These are phyloP conservation scores for Atta texana DNA, from an alignment of 1,140 invertebrate genomes.

Conservation along the genomic window DNA sequence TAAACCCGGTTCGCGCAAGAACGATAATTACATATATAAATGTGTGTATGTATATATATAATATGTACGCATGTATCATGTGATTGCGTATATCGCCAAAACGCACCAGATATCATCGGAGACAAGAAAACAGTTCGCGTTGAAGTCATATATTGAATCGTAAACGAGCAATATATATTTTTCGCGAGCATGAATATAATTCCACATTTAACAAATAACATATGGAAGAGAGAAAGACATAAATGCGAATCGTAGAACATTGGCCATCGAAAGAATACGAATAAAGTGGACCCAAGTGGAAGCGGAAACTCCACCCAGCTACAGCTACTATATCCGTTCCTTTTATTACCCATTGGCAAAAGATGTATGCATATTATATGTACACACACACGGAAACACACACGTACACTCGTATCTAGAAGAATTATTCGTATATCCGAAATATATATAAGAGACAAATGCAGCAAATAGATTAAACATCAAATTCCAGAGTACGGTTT, in stretches of 20 bases:
- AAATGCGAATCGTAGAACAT: constrained; percentile 40
- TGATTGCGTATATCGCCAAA: constrained; percentile 4
- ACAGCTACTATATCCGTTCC: constrained; percentile 65
- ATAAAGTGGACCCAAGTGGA: constrained; percentile 50
- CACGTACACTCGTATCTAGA: constrained; percentile 74
- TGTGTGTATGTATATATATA: constrained; percentile 78
- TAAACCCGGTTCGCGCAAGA: constrained; percentile 72
- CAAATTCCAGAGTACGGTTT: constrained; percentile 80
- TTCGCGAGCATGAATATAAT: constrained; percentile 34
- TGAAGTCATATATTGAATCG: constrained; percentile 7
- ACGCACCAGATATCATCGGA: not conserved
- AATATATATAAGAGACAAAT: constrained; percentile 79
- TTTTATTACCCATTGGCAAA: constrained; percentile 63
- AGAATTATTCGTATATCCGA: constrained; percentile 70
- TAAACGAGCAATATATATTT: constrained; percentile 21
- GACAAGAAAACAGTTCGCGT: constrained; percentile 1
- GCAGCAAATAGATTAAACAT: constrained; percentile 83
- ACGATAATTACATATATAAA: constrained; percentile 72
- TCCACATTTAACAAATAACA: constrained; percentile 43
- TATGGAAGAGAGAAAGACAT: constrained; percentile 56
- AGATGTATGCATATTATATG: constrained; percentile 77
- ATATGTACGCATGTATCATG: constrained; percentile 53
- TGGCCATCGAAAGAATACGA: constrained; percentile 39
- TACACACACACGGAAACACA: constrained; percentile 75
- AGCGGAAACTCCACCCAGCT: constrained; percentile 67